phyloP scores from a whole-genome alignment of 2,113 vertebrate genomes.

The Ophthalmolycus amberensis region DNA sequence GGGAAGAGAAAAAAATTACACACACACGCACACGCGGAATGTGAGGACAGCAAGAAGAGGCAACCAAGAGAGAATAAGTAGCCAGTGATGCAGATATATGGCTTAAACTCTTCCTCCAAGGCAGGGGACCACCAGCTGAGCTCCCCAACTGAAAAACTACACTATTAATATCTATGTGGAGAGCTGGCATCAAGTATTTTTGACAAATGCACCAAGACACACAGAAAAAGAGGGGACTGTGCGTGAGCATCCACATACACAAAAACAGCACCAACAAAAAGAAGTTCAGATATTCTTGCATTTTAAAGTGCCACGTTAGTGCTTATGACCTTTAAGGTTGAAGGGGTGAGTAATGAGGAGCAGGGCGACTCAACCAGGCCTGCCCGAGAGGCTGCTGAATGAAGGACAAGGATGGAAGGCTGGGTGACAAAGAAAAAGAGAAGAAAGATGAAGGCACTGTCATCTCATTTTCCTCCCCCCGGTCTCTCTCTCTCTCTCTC shows the following conservation, averaged over 20 bases:
- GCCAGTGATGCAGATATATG: conserved; percentile 58
- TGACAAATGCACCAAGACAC: conserved; percentile 1
- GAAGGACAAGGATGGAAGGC: conserved; percentile 67
- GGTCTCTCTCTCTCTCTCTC: conserved; percentile 55
- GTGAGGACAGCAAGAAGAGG: conserved; percentile 34
- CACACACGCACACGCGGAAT: not conserved
- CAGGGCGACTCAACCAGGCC: conserved; percentile 36
- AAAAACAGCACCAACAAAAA: conserved; percentile 8
- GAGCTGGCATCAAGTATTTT: conserved; percentile 31
- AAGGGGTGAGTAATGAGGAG: conserved; percentile 72
- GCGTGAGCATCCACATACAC: conserved; percentile 8
- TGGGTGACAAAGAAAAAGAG: conserved; percentile 36
- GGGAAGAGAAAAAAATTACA: conserved; percentile 7
- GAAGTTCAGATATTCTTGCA: conserved; percentile 55
- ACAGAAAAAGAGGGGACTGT: not conserved
- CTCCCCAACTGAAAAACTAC: conserved; percentile 61
- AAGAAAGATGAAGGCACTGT: conserved; percentile 60
- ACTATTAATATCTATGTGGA: conserved; percentile 70
- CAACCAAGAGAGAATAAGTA: conserved; percentile 35
- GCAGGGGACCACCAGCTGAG: conserved; percentile 73
- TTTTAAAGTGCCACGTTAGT: conserved; percentile 52
- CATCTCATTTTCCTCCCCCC: conserved; percentile 63
- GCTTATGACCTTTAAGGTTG: conserved; percentile 74
- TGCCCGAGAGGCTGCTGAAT: conserved; percentile 57
- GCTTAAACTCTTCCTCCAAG: conserved; percentile 65